Evolutionary conservation across 2,888 invertebrate species (phyloP).

Genomic region (Eulithis prunata): DNA sequence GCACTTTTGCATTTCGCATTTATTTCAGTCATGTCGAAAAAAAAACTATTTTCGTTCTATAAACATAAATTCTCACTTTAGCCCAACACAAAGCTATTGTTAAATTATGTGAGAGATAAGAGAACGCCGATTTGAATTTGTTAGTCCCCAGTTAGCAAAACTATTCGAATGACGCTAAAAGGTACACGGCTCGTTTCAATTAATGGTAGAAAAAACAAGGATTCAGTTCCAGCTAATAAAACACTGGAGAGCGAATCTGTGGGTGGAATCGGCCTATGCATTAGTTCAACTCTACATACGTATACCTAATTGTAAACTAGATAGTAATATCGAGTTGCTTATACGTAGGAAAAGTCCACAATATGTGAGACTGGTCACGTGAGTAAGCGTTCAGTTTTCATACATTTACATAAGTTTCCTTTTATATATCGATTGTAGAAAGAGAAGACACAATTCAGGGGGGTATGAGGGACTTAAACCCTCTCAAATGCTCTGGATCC

Average conservation of each 20-base stretch:
- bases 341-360: too few species aligned
- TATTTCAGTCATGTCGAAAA: conserved; percentile 36
- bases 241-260: conserved; percentile 4
- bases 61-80: conserved; percentile 79
- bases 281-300: neutral
- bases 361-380: too few species aligned
- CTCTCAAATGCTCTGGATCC: too few species aligned
- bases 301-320: neutral
- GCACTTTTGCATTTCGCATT: conserved; percentile 38
- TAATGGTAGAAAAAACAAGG: conserved; percentile 41
- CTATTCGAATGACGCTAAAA: conserved; percentile 49
- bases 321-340: too few species aligned
- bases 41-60: conserved; percentile 39
- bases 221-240: conserved; percentile 30
- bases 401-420: too few species aligned
- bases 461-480: too few species aligned
- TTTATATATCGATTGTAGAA: too few species aligned
- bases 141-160: conserved; percentile 54
- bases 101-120: conserved; percentile 66
- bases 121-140: conserved; percentile 71
- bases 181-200: conserved; percentile 40
- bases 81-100: conserved; percentile 65
- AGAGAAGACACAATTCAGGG: too few species aligned
- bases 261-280: neutral
- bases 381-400: too few species aligned